Base-by-base conservation (phyloP, 2,797 vertebrate species). In the Lagorchestes hirsutus region DNA sequence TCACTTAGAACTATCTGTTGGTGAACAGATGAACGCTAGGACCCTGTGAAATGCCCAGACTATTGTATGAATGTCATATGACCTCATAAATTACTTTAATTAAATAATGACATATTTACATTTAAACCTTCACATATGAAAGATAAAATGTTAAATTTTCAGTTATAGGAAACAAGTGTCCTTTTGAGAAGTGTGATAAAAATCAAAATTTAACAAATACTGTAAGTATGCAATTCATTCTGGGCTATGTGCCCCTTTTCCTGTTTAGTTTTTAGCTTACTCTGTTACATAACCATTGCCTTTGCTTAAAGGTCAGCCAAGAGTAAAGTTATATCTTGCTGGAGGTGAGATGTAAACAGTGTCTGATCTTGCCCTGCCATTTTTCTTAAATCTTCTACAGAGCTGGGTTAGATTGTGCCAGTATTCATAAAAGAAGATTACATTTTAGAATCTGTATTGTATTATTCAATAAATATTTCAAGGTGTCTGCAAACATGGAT, bases 401-500 rank as follows among this genome's bases (percentile, higher is more conserved):
- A 98, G 93, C 95, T 98, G 94, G 57, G 55, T 98, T 97, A 97
- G 95, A 97, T 90, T 96, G 94, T 93, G 91, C 93, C 91, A 91
- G 94, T 97, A 98, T 97, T 98, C 97, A 98, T 98, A 97, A 98
- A 98, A 98, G 92, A 95, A 98, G 95, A 98, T 96, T 98, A 96
- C 95, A 96, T 98, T 98, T 98, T 98, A 98, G 96, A 98, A 98
- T 96, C 96, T 97, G 97, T 98, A 97, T 97, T 98, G 95, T 97
- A 98, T 98, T 97, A 97, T 98, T 98, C 95, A 98, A 98, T 98
- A 98, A 98, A 98, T 97, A 98, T 98, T 98, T 98, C 98, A 99
- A 98, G 94, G 96, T 97, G 97, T 96, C 96, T 98, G 97, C 95
- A 98, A 98, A 98, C 98, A 96, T 91, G 95, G 96, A 96, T 98